Evolutionary conservation across 2,888 invertebrate genomes (phyloP), one percentile per base, ranked within the genome.

Genomic region (Tromatobia lineatoria): DNA sequence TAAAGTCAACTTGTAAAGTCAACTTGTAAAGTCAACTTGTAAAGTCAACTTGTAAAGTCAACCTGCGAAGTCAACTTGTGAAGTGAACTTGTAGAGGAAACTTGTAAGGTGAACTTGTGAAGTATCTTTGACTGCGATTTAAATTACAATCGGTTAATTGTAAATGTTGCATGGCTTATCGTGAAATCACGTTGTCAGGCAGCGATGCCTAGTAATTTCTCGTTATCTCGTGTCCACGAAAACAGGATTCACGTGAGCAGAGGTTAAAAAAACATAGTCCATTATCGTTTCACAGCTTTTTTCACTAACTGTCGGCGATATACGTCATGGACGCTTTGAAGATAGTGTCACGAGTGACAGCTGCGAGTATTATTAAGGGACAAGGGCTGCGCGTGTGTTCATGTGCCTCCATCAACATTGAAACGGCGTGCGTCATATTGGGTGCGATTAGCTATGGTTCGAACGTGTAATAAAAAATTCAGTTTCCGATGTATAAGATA

Each of bases 301-400:
- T 29, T 23, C 29, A 61, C 67, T 23, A 25, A 25, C 23, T 47
- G 18, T 18, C 34, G 11, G 34, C 25, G 3, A 61, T 74, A 80
- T 52, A 25, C 59, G 54, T 57, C 73, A 38, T 52, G 25, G 75
- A 81, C 42, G 54, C 64, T 57, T 29, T 7, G 15, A 29, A 74
- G 84, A 78, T 76, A 83, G 83, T 77, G 80, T 81, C 34, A 70
- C 59, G 70, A 57, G 76, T 78, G 85, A 87, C 85, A 87, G 87
- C 87, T 85, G 87, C 76, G 80, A 75, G 80, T 69, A 54, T 67
- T 83, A 81, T 79, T 81, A 75, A 54, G 70, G 78, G 74, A 70
- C 67, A 70, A 64, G 74, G 73, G 69, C 42, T 38, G 81, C 64
- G 50, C 66, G 81, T 57, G 61, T 67, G 64, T 64, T 67, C 61